Base-by-base conservation (phyloP, 2,113 vertebrate genomes). In the Psophia crepitans region DNA sequence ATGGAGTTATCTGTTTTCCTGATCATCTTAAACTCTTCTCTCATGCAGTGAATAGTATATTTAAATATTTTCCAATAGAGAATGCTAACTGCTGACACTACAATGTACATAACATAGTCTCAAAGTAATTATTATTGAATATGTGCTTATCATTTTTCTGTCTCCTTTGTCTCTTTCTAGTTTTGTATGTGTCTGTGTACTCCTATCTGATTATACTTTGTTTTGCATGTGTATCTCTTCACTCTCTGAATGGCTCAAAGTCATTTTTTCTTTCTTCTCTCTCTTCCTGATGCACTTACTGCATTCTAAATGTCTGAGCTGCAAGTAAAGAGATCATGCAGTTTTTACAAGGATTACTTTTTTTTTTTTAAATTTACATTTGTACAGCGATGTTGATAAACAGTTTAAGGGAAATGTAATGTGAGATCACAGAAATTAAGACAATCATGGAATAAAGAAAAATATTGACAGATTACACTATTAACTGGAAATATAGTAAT, bases 391-490 rank as follows among this genome's bases (percentile, higher is more conserved):
- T 70, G 8, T 56, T 57, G 28, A 70, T 58, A 79, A 21, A 86
- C 87, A 58, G 2, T 70, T 37, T 58, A 80, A 89, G 16, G 17
- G 22, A 90, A 82, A 86, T 20, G 10, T 64, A 74, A 84, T 37
- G 18, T 32, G n/a, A 92, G 5, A 30, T 60, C 33, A 73, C 60
- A 85, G 41, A 89, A 87, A 73, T 64, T 46, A 73, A 54, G 44
- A 22, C 14, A 75, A 56, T 54, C 8, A 49, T 32, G 11, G 14
- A 65, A 81, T 90, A 51, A 81, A 65, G 30, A 73, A 77, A 83
- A 88, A 49, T 44, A 70, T 54, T 0, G 1, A 46, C 12, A 80
- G 22, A 48, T 23, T 1, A 37, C 51, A 1, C 32, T 41, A 65
- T 65, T 49, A 80, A 57, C 11, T 57, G 5, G 15, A 73, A 77